Base-by-base conservation (phyloP, 2,113 vertebrate genomes). In the Oryzias celebensis region DNA sequence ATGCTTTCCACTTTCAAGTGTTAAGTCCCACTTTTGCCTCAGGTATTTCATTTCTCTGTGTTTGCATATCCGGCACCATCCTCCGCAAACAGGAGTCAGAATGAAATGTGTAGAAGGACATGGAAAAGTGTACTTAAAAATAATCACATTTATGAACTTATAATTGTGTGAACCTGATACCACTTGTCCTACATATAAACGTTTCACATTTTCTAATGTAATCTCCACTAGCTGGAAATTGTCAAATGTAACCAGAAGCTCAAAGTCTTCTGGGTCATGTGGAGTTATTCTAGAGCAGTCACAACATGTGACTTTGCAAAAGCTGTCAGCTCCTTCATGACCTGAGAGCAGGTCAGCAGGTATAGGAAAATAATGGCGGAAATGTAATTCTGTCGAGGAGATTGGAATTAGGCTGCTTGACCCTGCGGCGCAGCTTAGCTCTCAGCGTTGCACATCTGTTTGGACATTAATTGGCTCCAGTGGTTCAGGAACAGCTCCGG, bases 391-490 rank as follows among this genome's bases (percentile, higher is more conserved):
- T 73, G 73, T 65, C 44, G 78, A 75, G 78, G 70, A 89, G 89
- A 88, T 92, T 88, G 81, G 84, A 88, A 87, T 85, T 74, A 51
- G 75, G 73, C 73, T 69, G 68, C 72, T 82, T 82, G 78, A 87
- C 89, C 89, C 82, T 54, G 67, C 58, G 70, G 86, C 71, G 45
- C 71, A 71, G 83, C 80, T 83, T 83, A 79, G 85, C 81, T 81
- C 68, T 16, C 8, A 4, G 83, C 63, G 3, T 62, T 72, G 70
- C 87, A 78, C 84, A 86, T 89, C 87, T 86, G 82, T 87, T 84
- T 84, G 77, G 82, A 87, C 87, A 82, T 83, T 90, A 90, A 91
- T 90, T 89, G 85, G 82, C 84, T 89, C 64, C 71, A 68, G 83
- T 77, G 75, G 72, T 88, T 78, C 56, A 63, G 65, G 68, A 75